These are phyloP conservation scores for Myripristis jacobus DNA, from an alignment of 2,797 vertebrate genomes.

Conservation along the genomic window DNA sequence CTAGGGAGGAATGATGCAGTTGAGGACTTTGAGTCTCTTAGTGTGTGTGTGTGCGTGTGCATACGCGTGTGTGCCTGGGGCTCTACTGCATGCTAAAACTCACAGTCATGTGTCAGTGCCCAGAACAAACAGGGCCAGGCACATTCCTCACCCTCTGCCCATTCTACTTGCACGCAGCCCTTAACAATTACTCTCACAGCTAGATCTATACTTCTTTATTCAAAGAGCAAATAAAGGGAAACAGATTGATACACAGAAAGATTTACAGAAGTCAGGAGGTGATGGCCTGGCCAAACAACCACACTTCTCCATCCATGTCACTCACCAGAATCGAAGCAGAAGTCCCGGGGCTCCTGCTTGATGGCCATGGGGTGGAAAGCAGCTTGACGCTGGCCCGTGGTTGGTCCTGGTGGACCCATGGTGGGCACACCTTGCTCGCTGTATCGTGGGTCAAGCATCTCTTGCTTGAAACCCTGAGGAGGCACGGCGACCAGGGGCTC, in stretches of 20 bases:
- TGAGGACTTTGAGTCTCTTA: conserved; percentile 30
- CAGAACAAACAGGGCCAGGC: conserved; percentile 69
- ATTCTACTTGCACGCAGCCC: conserved; percentile 21
- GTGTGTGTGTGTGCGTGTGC: conserved; percentile 32
- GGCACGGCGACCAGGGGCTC: conserved; percentile 91
- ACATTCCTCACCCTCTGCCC: conserved; percentile 69
- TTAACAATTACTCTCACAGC: conserved; percentile 21
- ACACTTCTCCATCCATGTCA: not conserved
- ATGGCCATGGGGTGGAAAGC: conserved; percentile 92
- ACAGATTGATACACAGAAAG: not conserved
- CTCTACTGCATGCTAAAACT: conserved; percentile 73
- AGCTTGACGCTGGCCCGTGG: conserved; percentile 76
- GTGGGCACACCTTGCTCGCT: conserved; percentile 87
- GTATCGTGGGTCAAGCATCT: conserved; percentile 92
- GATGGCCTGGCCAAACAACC: not conserved
- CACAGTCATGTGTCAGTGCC: conserved; percentile 65
- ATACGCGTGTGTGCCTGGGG: conserved; percentile 7
- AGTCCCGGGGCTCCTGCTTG: conserved; percentile 96
- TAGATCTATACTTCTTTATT: not conserved
- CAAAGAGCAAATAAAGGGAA: not conserved
- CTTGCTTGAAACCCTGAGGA: conserved; percentile 94
- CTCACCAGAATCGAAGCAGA: conserved; percentile 97
- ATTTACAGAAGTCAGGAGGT: not conserved
- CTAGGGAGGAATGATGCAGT: conserved; percentile 50
- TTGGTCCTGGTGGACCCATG: conserved; percentile 81